These are phyloP conservation scores for Syrista parreyssii DNA, from an alignment of 2,888 invertebrate genomes.

Conservation along the genomic window DNA sequence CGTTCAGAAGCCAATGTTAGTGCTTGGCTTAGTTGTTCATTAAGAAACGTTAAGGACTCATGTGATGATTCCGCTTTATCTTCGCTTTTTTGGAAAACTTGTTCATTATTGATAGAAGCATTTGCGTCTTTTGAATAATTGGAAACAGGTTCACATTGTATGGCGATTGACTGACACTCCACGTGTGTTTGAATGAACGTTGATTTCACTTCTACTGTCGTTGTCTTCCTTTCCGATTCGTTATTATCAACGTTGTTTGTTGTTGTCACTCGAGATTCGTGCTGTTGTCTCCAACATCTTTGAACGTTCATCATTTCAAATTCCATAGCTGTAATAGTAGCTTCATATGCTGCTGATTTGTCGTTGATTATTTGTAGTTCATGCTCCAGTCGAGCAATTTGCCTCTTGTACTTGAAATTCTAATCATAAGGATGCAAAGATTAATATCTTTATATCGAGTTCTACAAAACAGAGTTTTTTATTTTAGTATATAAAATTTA, in stretches of 20 bases:
- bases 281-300: constrained; percentile 44
- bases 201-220: constrained; percentile 24
- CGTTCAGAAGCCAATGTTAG: constrained; percentile 62
- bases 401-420: constrained; percentile 53
- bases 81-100: not conserved
- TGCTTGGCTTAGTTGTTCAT: constrained; percentile 64
- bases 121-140: not conserved
- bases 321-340: constrained; percentile 47
- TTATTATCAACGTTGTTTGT: not conserved
- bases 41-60: constrained; percentile 25
- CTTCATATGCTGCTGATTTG: constrained; percentile 44
- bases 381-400: constrained; percentile 51
- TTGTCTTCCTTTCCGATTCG: constrained; percentile 23
- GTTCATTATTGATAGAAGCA: not conserved
- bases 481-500: not conserved
- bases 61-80: not conserved
- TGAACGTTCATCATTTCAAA: constrained; percentile 49
- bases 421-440: constrained; percentile 18
- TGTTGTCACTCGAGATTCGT: constrained; percentile 6
- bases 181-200: constrained; percentile 32
- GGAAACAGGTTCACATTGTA: constrained; percentile 36
- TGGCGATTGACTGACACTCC: constrained; percentile 30
- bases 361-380: constrained; percentile 42
- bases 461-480: not conserved
- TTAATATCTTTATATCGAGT: not conserved